phyloP scores from a whole-genome alignment of 2,797 vertebrate species.

The Sarcophilus harrisii region DNA sequence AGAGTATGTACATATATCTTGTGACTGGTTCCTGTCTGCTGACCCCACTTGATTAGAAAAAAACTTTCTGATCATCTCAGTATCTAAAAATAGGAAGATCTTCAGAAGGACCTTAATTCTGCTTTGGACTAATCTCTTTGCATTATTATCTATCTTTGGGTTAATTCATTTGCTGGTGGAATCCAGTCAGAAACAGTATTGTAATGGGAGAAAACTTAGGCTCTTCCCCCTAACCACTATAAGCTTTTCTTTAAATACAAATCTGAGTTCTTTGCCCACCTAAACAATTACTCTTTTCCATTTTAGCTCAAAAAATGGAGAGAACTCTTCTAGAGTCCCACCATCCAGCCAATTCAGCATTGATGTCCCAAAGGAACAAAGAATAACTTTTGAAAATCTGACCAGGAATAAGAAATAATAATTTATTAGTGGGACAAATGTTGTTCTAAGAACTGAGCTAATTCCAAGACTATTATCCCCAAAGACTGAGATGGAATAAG shows the following conservation, averaged over 20 bases:
- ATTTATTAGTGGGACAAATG: background rate
- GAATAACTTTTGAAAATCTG: background rate
- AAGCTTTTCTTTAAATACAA: background rate
- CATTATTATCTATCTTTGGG: background rate
- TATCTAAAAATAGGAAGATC: background rate
- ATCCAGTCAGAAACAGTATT: background rate
- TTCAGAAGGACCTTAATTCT: background rate
- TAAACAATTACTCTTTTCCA: background rate
- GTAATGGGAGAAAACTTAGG: background rate
- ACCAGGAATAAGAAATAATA: background rate
- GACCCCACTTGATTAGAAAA: background rate
- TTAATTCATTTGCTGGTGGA: background rate
- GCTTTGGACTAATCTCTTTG: background rate
- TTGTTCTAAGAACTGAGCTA: background rate
- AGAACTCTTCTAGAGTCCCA: background rate
- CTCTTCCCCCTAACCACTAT: background rate
- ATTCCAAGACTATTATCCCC: background rate
- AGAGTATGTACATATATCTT: background rate
- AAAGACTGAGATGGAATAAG: background rate
- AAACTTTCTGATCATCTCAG: background rate
- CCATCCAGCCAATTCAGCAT: background rate
- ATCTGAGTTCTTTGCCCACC: background rate
- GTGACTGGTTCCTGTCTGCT: background rate
- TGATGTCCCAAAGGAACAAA: background rate
- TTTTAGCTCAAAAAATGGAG: background rate